Percentiles rank a stretch among this genome's conserved stretches.
Conservation (phyloP, 2,888 invertebrate species). For the Drosophila eohydei region DNA sequence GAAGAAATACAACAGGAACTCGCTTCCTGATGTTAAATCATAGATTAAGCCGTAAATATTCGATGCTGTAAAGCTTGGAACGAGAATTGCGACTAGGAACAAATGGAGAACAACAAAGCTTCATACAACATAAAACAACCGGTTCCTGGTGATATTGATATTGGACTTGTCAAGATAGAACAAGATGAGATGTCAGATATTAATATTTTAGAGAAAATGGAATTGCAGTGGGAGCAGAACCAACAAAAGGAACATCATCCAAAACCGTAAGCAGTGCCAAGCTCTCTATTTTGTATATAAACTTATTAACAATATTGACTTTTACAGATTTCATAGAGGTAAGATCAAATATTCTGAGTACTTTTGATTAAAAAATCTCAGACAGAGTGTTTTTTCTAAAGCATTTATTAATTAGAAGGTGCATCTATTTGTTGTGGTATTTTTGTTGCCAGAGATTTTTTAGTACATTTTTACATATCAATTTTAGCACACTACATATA, state of each 20-base stretch:
- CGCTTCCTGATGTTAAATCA: constrained; percentile 14
- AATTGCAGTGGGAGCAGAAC: constrained; percentile 26
- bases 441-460: background rate
- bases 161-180: constrained; percentile 35
- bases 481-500: too few species aligned
- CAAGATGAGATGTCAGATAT: constrained; percentile 8
- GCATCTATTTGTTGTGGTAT: background rate
- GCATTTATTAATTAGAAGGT: background rate
- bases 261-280: constrained; percentile 12
- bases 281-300: background rate
- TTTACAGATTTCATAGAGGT: constrained; percentile 33
- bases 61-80: background rate
- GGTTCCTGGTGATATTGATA: constrained; percentile 18
- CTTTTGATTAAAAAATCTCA: background rate
- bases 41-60: background rate
- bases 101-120: constrained; percentile 23
- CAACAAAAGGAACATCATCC: constrained; percentile 16
- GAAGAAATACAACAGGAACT: background rate
- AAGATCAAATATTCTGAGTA: background rate
- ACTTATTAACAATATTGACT: background rate
- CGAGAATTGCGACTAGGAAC: constrained; percentile 1
- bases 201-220: constrained; percentile 23
- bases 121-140: constrained; percentile 1
- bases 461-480: background rate
- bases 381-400: background rate